Percentiles rank a stretch among this genome's conserved stretches.
phyloP scores from a whole-genome alignment of 2,113 vertebrate species.

The Hippolais icterina region DNA sequence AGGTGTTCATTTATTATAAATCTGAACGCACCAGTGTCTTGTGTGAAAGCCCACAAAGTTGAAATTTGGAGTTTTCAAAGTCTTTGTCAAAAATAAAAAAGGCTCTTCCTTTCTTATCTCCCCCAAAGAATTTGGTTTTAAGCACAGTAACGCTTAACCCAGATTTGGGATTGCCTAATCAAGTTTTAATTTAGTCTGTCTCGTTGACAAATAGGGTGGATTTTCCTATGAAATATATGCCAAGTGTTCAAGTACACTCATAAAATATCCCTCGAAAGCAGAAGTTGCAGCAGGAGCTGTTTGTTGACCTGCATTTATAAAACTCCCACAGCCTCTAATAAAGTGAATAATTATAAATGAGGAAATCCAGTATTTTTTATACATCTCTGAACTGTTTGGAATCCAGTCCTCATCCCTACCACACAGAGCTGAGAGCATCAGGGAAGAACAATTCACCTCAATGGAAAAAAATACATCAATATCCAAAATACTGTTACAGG shows the following conservation, averaged over 20 bases:
- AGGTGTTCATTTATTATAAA: neutral
- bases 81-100: neutral
- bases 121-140: neutral
- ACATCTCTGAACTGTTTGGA: neutral
- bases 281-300: neutral
- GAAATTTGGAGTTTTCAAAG: neutral
- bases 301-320: neutral
- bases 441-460: neutral
- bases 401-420: neutral
- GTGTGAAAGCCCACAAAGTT: neutral
- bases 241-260: neutral
- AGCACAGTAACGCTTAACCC: neutral
- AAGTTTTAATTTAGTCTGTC: neutral
- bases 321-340: neutral
- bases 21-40: neutral
- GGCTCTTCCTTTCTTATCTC: neutral
- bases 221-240: neutral
- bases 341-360: neutral
- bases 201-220: neutral
- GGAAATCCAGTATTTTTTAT: neutral
- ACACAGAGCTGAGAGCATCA: neutral
- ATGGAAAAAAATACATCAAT: neutral
- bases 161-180: slow-evolving; percentile 29
- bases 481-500: neutral
- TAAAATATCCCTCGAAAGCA: neutral